A percentile compares a stretch with the other conserved stretches of the same genome.
phyloP scores from a whole-genome alignment of 2,888 invertebrate genomes.

The Andrena bucephala region DNA sequence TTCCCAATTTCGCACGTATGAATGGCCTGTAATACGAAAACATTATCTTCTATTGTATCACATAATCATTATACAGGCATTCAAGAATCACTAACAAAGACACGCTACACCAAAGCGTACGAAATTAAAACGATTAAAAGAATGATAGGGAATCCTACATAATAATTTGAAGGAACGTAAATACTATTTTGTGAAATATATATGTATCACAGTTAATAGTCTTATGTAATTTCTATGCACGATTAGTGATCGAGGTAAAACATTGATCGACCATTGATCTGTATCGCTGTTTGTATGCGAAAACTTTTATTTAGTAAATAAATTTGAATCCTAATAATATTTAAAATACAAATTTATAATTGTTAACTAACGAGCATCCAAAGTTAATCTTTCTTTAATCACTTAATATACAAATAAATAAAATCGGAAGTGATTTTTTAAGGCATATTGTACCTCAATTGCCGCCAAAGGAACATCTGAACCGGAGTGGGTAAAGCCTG shows the following conservation, averaged over 20 bases:
- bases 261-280: neutral
- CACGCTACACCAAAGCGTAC: neutral
- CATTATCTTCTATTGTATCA: neutral
- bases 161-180: neutral
- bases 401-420: neutral
- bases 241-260: neutral
- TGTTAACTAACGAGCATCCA: neutral
- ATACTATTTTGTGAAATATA: neutral
- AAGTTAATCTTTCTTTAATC: neutral
- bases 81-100: neutral
- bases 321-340: neutral
- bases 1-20: conserved; percentile 97
- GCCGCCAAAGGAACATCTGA: conserved; percentile 98
- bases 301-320: neutral
- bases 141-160: neutral
- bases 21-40: conserved; percentile 91
- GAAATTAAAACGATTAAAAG: neutral
- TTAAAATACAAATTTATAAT: neutral
- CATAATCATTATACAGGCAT: neutral
- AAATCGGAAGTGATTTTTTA: neutral
- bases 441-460: conserved; percentile 89
- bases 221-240: neutral
- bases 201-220: neutral
- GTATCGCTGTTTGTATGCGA: no score
- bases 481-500: conserved; percentile 96